Conservation (phyloP, 2,113 vertebrate species). For the Cnemophilus loriae region DNA sequence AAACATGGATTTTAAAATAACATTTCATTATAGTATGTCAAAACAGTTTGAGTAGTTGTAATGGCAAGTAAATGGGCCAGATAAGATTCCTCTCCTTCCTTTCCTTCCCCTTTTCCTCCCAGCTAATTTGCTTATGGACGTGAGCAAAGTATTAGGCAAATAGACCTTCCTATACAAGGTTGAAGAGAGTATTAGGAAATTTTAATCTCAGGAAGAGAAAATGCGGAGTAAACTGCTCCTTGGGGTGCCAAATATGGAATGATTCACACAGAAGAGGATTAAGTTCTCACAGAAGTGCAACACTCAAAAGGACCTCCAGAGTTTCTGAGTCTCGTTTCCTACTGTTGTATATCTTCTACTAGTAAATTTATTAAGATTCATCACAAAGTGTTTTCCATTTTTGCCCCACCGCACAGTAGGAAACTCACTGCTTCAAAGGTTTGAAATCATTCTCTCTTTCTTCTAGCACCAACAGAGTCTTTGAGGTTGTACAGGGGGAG, state of each 20-base stretch:
- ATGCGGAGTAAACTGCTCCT: neutral
- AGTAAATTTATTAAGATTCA: neutral
- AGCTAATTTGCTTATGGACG: neutral
- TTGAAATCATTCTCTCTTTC: neutral
- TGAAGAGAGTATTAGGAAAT: neutral
- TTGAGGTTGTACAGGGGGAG: neutral
- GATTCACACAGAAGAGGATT: neutral
- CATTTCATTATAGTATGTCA: neutral
- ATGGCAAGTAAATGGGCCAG: neutral
- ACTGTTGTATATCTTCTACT: neutral
- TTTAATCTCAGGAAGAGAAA: neutral
- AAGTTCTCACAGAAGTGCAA: neutral
- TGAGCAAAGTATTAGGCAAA: neutral
- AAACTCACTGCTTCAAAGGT: neutral
- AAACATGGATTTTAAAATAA: neutral
- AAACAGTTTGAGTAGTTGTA: neutral
- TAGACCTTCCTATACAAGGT: neutral
- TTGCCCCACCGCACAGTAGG: neutral
- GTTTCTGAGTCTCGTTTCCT: neutral
- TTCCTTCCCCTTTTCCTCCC: neutral
- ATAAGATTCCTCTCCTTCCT: neutral
- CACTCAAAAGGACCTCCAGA: neutral
- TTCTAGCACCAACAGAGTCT: neutral
- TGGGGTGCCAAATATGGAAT: neutral
- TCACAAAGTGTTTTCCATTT: neutral